Evolutionary conservation across 2,888 invertebrate genomes (phyloP).

Genomic region (Mechanitis mazaeus): DNA sequence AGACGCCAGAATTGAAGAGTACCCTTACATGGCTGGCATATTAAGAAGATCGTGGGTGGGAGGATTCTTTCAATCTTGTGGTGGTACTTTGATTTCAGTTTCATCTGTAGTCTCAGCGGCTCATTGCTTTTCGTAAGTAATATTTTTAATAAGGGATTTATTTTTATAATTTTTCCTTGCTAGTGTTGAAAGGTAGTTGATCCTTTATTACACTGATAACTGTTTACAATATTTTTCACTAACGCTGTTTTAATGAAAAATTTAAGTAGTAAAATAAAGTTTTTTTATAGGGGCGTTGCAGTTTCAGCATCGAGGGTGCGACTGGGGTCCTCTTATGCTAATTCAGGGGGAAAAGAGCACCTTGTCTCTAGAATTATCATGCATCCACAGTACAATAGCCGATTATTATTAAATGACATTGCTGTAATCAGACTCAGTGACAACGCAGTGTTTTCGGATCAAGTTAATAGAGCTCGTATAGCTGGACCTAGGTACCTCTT

Average conservation of each 20-base stretch:
- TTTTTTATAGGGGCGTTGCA: not conserved
- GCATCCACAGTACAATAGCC: not conserved
- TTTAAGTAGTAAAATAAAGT: too few species aligned
- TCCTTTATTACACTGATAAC: not conserved
- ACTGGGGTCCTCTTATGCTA: not conserved
- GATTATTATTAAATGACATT: not conserved
- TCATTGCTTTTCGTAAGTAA: slow-evolving; percentile 50
- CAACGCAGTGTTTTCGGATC: not conserved
- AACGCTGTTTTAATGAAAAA: too few species aligned
- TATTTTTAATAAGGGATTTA: not conserved
- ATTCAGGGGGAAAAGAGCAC: not conserved
- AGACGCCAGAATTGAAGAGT: slow-evolving; percentile 39
- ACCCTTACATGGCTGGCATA: slow-evolving; percentile 55
- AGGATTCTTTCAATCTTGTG: slow-evolving; percentile 11
- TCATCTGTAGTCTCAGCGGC: slow-evolving; percentile 46
- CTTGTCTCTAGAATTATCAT: not conserved
- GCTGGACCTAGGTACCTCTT: not conserved
- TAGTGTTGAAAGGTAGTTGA: too few species aligned
- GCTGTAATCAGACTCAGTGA: not conserved
- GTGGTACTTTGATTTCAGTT: slow-evolving; percentile 33
- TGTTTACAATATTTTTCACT: too few species aligned
- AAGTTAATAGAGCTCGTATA: not conserved
- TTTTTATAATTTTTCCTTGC: not conserved
- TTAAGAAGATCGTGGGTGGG: slow-evolving; percentile 32
- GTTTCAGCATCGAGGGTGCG: not conserved